Base-by-base conservation (phyloP, 2,113 vertebrate species). In the Lanius collurio region DNA sequence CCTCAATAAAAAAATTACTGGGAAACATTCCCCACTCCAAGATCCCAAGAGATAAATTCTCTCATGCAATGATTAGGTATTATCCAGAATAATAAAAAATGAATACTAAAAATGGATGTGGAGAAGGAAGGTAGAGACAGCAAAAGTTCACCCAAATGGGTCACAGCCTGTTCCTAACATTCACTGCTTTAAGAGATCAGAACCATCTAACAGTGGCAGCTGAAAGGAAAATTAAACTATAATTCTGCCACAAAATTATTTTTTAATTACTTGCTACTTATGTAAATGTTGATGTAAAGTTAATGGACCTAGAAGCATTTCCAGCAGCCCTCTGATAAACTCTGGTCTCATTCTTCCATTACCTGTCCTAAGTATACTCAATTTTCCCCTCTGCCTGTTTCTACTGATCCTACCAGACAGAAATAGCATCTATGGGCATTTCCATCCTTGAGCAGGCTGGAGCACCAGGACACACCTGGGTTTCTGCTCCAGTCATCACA, bases 11-110 rank as follows among this genome's bases (percentile, higher is more conserved):
- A 96, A 97, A 93, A 85, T 94, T 86, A 95, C 47, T 82, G 93
- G 87, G 93, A 94, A 96, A 92, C 79, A 89, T 89, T 95, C 77
- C 83, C 82, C 63, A 91, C 96, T 97, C 95, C 94, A 73, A 87
- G 87, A 90, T 77, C 93, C 90, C 94, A 39, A 15, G 90, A 97
- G 96, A 97, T 47, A 41, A 75, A 95, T 94, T 94, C 92, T 97
- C 81, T 96, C 95, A 94, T 91, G 82, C 94, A 97, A 92, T 97
- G 83, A 97, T 97, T 95, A 97, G 96, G 86, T 84, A 91, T 83
- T 93, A 92, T 87, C 96, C 94, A 96, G 24, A 74, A 88, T 7
- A 86, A 81, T 31, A 86, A 85, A 79, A 83, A 94, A 95, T 44
- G 24, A 83, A 87, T 71, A 83, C 91, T 95, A 96, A 96, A 97